phyloP scores from a whole-genome alignment of 2,888 invertebrate genomes.

The Cheilosia vulpina region DNA sequence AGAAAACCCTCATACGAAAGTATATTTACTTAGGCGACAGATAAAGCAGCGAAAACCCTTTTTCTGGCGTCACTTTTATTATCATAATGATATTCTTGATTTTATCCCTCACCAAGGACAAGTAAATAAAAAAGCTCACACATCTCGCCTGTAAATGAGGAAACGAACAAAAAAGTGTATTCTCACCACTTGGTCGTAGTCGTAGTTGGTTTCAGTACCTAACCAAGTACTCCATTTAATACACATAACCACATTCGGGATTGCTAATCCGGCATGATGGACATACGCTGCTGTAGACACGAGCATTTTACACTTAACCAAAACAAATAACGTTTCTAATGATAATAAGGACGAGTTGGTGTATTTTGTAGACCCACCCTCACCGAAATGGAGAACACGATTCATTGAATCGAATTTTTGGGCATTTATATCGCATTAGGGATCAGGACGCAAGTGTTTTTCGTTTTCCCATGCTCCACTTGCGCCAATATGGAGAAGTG shows the following conservation, averaged over 20 bases:
- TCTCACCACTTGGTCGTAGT: not conserved
- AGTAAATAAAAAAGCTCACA: constrained; percentile 45
- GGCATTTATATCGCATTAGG: constrained; percentile 70
- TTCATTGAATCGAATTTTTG: constrained; percentile 65
- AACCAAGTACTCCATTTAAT: constrained; percentile 11
- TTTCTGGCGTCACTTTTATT: constrained; percentile 43
- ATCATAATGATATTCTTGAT: constrained; percentile 51
- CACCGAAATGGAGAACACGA: constrained; percentile 10
- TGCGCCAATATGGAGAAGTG: constrained; percentile 30
- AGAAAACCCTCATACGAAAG: not conserved
- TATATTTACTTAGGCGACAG: constrained; percentile 28
- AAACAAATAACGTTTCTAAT: constrained; percentile 36
- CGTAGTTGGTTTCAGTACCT: too few relatives aligned
- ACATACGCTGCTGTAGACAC: constrained; percentile 6
- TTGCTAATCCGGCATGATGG: constrained; percentile 30
- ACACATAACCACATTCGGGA: constrained; percentile 8
- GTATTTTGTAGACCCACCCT: not conserved
- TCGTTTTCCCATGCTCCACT: constrained; percentile 17
- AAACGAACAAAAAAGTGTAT: not conserved
- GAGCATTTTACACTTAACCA: constrained; percentile 47
- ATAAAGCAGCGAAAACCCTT: constrained; percentile 18
- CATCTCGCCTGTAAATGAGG: not conserved
- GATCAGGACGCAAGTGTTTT: constrained; percentile 44
- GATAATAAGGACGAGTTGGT: constrained; percentile 40
- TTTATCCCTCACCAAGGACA: constrained; percentile 33